phyloP scores from a whole-genome alignment of 92 coral and sea anemone genomes.

The Nematostella vectensis region DNA sequence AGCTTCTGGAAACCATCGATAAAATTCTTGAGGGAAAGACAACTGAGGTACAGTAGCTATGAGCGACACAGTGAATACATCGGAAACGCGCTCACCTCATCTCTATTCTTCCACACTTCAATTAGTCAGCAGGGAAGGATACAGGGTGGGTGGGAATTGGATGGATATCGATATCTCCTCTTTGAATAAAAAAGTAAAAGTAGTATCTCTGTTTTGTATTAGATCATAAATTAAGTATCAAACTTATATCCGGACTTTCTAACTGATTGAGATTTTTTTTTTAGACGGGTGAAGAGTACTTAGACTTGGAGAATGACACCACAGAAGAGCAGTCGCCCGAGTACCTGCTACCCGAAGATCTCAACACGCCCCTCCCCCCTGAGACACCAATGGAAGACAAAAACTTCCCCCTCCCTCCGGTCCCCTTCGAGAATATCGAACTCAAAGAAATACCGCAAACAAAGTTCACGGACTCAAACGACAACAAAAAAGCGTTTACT shows the following conservation, averaged over 20 bases:
- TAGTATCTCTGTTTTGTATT: too few relatives aligned
- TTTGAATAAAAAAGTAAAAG: too few relatives aligned
- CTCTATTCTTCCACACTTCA: too few relatives aligned
- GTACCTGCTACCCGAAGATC: conserved; percentile 47
- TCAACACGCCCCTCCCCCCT: conserved; percentile 23
- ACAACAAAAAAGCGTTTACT: conserved; percentile 26
- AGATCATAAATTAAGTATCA: too few relatives aligned
- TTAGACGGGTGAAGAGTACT: conserved; percentile 70
- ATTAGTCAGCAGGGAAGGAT: too few relatives aligned
- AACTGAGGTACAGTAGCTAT: conserved; percentile 50
- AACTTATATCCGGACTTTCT: too few relatives aligned
- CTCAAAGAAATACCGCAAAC: conserved; percentile 26
- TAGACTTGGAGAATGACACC: conserved; percentile 50
- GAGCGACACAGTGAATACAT: too few relatives aligned
- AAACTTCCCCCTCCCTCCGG: conserved; percentile 61
- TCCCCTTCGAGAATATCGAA: conserved; percentile 65
- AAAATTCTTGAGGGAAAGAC: conserved; percentile 69
- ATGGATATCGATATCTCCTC: too few relatives aligned
- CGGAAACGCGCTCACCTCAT: too few relatives aligned
- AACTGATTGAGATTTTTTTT: too few relatives aligned
- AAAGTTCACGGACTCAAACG: conserved; percentile 13
- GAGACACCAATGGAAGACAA: conserved; percentile 39
- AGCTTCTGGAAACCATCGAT: conserved; percentile 65
- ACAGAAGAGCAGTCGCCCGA: conserved; percentile 23
- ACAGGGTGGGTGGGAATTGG: too few relatives aligned